Evolutionary conservation across 37 sponge, comb jelly and placozoan genomes (phyloP).

Genomic region (Cladorhizidae sp.): DNA sequence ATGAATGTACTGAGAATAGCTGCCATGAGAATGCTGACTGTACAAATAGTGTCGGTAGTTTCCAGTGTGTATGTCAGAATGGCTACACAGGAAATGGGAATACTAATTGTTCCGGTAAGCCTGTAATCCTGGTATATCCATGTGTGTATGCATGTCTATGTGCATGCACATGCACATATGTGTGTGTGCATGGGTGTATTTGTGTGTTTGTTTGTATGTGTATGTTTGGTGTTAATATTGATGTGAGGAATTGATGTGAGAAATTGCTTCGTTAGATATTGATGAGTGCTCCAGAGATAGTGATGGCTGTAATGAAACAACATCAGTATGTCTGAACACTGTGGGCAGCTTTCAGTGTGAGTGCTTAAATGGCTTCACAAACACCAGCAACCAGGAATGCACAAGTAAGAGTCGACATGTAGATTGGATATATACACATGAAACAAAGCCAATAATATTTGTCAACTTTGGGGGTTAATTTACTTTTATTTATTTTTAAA

Average conservation of each 20-base stretch:
- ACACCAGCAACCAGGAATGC: neutral
- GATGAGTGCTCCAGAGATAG: constrained; percentile 59
- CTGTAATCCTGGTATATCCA: neutral
- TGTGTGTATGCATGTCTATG: too few species aligned
- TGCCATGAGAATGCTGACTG: constrained; percentile 30
- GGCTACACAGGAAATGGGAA: neutral
- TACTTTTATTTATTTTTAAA: too few species aligned
- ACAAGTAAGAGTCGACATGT: neutral
- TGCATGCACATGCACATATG: too few species aligned
- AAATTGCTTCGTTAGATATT: constrained; percentile 22
- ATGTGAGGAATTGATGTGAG: neutral
- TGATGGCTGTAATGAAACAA: constrained; percentile 1
- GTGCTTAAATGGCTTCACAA: constrained; percentile 44
- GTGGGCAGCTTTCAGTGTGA: constrained; percentile 39
- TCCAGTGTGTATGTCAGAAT: neutral
- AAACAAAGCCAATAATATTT: too few species aligned
- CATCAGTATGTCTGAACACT: constrained; percentile 26
- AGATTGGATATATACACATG: neutral
- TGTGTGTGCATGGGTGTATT: too few species aligned
- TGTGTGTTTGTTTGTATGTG: too few species aligned
- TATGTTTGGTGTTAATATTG: neutral
- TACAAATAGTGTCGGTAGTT: constrained; percentile 43
- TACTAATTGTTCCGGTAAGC: neutral
- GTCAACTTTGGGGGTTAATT: too few species aligned
- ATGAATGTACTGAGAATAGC: constrained; percentile 15